Conservation (phyloP, 2,113 vertebrate species). For the Xenopus laevis region DNA sequence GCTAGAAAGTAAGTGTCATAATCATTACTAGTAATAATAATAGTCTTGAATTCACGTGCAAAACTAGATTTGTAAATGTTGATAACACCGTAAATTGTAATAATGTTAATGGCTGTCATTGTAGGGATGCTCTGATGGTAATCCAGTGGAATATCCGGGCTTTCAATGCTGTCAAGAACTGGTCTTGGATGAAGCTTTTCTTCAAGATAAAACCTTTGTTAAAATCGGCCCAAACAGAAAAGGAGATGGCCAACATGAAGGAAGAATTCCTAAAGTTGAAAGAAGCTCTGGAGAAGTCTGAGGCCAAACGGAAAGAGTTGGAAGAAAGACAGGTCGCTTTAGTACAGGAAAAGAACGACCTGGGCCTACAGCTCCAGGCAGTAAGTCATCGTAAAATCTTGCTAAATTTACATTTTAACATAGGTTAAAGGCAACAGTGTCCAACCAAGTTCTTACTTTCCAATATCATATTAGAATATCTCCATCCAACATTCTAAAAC, state of each 20-base stretch:
- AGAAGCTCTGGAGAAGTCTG: constrained; percentile 80
- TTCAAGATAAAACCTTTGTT: constrained; percentile 94
- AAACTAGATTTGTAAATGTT: neutral
- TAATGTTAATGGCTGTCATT: neutral
- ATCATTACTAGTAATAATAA: too few relatives aligned
- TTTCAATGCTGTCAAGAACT: constrained; percentile 89
- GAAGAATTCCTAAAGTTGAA: constrained; percentile 83
- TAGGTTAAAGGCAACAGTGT: neutral
- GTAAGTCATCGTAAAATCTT: constrained; percentile 61
- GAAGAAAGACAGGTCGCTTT: constrained; percentile 88
- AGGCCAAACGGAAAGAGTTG: constrained; percentile 83
- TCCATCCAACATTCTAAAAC: too few relatives aligned
- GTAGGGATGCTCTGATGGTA: constrained; percentile 72
- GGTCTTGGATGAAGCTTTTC: constrained; percentile 96
- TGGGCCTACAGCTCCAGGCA: constrained; percentile 85
- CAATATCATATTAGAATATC: neutral
- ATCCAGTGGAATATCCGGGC: constrained; percentile 94
- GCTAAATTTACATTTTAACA: neutral
- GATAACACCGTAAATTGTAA: neutral
- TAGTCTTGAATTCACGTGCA: too few relatives aligned
- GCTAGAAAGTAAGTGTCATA: constrained; percentile 65
- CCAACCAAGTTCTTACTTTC: neutral
- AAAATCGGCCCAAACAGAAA: constrained; percentile 84
- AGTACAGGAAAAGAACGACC: constrained; percentile 89
- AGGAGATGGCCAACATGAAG: constrained; percentile 79